phyloP scores from a whole-genome alignment of 2,797 vertebrate species.

The Chromobotia macracanthus region DNA sequence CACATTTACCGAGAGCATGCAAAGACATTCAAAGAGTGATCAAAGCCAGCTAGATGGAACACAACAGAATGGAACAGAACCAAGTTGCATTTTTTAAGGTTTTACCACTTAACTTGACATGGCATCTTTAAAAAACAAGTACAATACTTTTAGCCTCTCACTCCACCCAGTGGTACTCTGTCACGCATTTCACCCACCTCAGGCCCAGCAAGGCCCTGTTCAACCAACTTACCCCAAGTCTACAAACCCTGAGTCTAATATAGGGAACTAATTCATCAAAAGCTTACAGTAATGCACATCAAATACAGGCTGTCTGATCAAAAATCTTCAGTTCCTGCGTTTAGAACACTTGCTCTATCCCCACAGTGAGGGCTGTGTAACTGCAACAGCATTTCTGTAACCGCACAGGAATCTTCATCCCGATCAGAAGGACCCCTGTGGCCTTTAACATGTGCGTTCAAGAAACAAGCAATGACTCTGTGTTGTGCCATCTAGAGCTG shows the following conservation, averaged over 20 bases:
- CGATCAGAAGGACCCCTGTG: conserved; percentile 75
- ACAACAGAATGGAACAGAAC: too few relatives aligned
- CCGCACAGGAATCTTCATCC: conserved; percentile 76
- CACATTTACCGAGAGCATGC: too few relatives aligned
- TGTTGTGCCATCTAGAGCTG: conserved; percentile 75
- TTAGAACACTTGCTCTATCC: conserved; percentile 74
- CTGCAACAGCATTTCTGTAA: conserved; percentile 76
- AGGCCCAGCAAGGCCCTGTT: background rate
- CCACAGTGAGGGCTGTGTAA: conserved; percentile 76
- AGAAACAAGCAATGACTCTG: conserved; percentile 80
- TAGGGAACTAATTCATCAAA: conserved; percentile 80
- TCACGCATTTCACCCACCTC: too few relatives aligned
- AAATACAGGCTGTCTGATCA: conserved; percentile 73
- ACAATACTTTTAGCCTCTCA: background rate
- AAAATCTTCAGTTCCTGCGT: conserved; percentile 71
- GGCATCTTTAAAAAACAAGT: too few relatives aligned
- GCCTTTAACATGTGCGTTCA: conserved; percentile 63
- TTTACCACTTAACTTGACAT: too few relatives aligned
- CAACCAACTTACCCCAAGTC: conserved; percentile 34
- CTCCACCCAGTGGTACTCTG: background rate
- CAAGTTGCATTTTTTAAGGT: too few relatives aligned
- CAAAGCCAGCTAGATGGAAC: too few relatives aligned
- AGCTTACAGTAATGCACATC: conserved; percentile 74
- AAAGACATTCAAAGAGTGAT: too few relatives aligned
- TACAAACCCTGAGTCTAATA: conserved; percentile 72